Base-by-base conservation (phyloP, 2,113 vertebrate genomes). In the Pardalotus punctatus region DNA sequence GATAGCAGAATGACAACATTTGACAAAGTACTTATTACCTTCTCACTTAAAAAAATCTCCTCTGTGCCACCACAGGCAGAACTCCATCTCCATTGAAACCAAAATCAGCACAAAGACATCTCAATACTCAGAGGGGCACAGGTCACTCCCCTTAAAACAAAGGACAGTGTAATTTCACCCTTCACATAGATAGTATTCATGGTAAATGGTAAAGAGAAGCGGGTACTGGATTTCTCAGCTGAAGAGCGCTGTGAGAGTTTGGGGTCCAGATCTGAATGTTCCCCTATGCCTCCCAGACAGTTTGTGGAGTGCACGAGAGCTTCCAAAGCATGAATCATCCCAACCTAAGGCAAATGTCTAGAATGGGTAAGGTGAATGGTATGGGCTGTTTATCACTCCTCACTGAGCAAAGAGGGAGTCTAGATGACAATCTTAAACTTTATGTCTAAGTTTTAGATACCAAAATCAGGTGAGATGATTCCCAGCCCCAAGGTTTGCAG, bases 381-480 rank as follows among this genome's bases (percentile, higher is more conserved):
- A 94, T 60, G 91, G 85, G 80, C 51, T 96, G 91, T 95, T 95
- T 95, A 95, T 94, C 94, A 93, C 88, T 95, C 93, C 51, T 94
- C 94, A 81, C 86, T 48, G 1, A 81, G 80, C 43, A 61, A 90
- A 77, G 47, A 93, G 53, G 53, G 76, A 77, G 64, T 56, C 82
- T 91, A 96, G 94, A 97, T 95, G 95, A 67, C 91, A 97, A 96
- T 95, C 96, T 97, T 56, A 51, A 51, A 60, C 24, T 92, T 95
- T 47, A 93, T 56, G 80, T 83, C 76, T 94, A 70, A 53, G 27
- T 66, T 93, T 93, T 51, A 95, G 94, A 90, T 86, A 94, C 67
- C 69, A 70, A 86, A 92, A 78, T 91, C 86, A 86, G 83, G 86
- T 73, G 88, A 90, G 94, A 86, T 2, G 14, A 88, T 90, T 90